Conservation (phyloP, 2,113 vertebrate genomes). For the Sceloporus tristichus region DNA sequence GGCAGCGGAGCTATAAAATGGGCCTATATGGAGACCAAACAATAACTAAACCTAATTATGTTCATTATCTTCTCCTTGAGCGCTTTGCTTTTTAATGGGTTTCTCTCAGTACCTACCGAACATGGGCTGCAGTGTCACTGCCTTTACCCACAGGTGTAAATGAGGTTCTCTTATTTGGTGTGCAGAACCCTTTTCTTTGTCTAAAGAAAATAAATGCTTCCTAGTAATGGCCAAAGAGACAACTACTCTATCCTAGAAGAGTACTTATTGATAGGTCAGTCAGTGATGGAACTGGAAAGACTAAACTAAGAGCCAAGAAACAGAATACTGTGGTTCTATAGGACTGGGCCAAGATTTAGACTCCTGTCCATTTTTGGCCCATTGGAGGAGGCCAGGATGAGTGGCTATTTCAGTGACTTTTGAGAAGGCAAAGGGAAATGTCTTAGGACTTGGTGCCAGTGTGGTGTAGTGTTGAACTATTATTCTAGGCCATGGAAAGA, state of each 20-base stretch:
- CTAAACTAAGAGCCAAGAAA: neutral
- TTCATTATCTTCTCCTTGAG: constrained; percentile 59
- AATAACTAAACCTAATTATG: constrained; percentile 71
- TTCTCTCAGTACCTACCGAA: neutral
- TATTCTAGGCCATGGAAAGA: neutral
- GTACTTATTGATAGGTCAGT: neutral
- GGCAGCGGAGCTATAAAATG: constrained; percentile 54
- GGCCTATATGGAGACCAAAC: constrained; percentile 62
- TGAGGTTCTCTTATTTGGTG: neutral
- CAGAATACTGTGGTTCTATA: neutral
- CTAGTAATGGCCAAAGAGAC: neutral
- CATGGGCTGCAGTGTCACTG: constrained; percentile 10
- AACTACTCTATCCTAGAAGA: neutral
- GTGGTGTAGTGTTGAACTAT: neutral
- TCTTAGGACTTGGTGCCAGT: too few species aligned
- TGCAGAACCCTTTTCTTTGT: constrained; percentile 1
- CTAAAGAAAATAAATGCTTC: neutral
- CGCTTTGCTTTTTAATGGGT: constrained; percentile 3
- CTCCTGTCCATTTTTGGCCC: neutral
- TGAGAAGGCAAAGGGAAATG: neutral
- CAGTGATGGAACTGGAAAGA: accelerated
- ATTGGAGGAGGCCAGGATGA: neutral
- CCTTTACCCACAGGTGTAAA: neutral
- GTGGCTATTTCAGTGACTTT: neutral
- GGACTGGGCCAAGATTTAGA: neutral